These are phyloP conservation scores for Sinonovacula constricta DNA, from an alignment of 1,140 invertebrate genomes.

Conservation along the genomic window DNA sequence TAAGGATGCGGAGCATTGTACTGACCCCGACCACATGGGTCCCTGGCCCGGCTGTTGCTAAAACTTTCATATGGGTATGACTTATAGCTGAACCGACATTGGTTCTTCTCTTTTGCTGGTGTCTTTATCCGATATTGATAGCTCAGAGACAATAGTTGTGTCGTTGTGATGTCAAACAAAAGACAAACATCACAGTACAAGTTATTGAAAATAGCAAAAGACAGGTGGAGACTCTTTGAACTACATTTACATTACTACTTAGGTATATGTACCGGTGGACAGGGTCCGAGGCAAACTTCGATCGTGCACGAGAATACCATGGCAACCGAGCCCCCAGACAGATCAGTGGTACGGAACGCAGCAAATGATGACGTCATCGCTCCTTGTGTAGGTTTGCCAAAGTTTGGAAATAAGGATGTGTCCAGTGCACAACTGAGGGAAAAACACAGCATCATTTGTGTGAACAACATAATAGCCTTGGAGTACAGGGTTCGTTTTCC, in stretches of 20 bases:
- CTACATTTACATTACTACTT: not conserved
- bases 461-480: no score
- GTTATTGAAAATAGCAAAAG: not conserved
- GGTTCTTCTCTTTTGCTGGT: not conserved
- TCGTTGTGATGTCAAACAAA: not conserved
- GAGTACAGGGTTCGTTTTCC: no score
- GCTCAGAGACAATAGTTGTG: no score
- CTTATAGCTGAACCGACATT: not conserved
- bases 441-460: not conserved
- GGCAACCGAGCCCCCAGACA: conserved; percentile 20
- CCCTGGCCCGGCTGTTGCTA: no score
- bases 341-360: conserved; percentile 38
- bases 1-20: no score
- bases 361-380: conserved; percentile 31
- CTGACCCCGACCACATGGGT: no score
- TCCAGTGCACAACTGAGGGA: conserved; percentile 20
- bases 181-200: not conserved
- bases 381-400: conserved; percentile 21
- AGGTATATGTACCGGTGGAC: conserved; percentile 4
- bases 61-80: no score
- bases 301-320: conserved; percentile 37
- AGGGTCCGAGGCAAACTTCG: conserved; percentile 18
- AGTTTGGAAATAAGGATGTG: conserved; percentile 16
- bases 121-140: not conserved
- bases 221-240: no score